Evolutionary conservation across 2,888 invertebrate species (phyloP).

Genomic region (Zaprionus bogoriensis): DNA sequence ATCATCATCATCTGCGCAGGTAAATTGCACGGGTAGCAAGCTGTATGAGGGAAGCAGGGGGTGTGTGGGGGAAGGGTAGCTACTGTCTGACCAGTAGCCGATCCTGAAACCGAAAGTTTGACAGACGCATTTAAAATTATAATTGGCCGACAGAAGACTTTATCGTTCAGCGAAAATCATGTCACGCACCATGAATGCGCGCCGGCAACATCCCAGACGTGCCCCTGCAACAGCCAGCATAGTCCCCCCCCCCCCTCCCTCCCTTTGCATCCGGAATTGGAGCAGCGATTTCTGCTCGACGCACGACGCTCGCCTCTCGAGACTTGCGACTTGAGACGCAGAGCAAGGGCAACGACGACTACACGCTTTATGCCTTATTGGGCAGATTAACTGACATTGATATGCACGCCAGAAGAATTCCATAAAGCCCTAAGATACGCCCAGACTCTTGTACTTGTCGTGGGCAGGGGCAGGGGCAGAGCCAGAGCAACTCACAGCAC

Average conservation of each 20-base stretch:
- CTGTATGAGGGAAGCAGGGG: too few relatives aligned
- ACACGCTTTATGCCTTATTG: slow-evolving; percentile 51
- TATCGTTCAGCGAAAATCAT: slow-evolving; percentile 75
- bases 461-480: neutral
- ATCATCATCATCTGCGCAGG: slow-evolving; percentile 56
- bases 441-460: slow-evolving; percentile 38
- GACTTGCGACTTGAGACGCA: neutral
- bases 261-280: slow-evolving; percentile 41
- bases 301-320: slow-evolving; percentile 6
- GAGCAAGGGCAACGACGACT: neutral
- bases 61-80: too few relatives aligned
- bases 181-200: slow-evolving; percentile 63
- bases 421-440: slow-evolving; percentile 52
- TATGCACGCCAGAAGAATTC: slow-evolving; percentile 53
- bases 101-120: slow-evolving; percentile 60
- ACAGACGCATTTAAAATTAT: slow-evolving; percentile 78
- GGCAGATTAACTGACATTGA: slow-evolving; percentile 64
- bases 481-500: too few relatives aligned
- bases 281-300: slow-evolving; percentile 44
- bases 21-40: slow-evolving; percentile 31
- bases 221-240: too few relatives aligned
- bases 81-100: slow-evolving; percentile 37
- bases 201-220: slow-evolving; percentile 10
- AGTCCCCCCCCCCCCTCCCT: neutral
- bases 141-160: slow-evolving; percentile 68